These are phyloP conservation scores for Tipula confusa DNA, from an alignment of 2,888 invertebrate genomes.

Conservation along the genomic window DNA sequence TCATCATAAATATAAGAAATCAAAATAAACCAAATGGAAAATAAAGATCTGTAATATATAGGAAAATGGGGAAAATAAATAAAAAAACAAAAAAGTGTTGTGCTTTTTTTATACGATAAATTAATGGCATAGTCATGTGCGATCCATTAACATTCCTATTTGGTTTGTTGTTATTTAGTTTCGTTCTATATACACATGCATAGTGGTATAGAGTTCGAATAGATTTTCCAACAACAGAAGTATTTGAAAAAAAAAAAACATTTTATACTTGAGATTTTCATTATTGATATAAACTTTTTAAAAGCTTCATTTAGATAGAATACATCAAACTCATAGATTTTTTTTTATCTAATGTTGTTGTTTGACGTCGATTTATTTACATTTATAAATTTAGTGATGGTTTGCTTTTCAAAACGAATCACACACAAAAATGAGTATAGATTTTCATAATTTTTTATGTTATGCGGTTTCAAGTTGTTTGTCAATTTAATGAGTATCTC, in stretches of 20 bases:
- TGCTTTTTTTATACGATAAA: neutral
- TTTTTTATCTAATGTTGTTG: neutral
- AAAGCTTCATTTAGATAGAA: neutral
- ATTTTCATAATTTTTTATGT: too few relatives aligned
- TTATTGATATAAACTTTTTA: neutral
- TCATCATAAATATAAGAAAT: neutral
- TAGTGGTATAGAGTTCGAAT: neutral
- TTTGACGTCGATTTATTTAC: neutral
- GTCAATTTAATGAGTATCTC: neutral
- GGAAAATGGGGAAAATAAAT: constrained; percentile 6
- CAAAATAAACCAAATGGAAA: neutral
- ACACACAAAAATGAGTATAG: neutral
- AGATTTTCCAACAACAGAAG: neutral
- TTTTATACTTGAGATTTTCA: neutral
- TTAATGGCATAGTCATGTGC: constrained; percentile 12
- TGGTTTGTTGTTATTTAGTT: neutral
- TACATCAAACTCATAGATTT: neutral
- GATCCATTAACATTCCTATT: constrained; percentile 12
- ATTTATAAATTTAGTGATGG: neutral
- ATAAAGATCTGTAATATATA: neutral
- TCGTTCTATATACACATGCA: neutral
- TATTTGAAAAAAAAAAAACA: neutral
- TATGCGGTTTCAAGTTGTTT: neutral
- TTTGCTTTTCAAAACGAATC: neutral
- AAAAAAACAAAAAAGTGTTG: neutral